Evolutionary conservation across 2,888 invertebrate species (phyloP), one percentile per base, ranked within the genome.

Genomic region (Himalopsyche anomala): DNA sequence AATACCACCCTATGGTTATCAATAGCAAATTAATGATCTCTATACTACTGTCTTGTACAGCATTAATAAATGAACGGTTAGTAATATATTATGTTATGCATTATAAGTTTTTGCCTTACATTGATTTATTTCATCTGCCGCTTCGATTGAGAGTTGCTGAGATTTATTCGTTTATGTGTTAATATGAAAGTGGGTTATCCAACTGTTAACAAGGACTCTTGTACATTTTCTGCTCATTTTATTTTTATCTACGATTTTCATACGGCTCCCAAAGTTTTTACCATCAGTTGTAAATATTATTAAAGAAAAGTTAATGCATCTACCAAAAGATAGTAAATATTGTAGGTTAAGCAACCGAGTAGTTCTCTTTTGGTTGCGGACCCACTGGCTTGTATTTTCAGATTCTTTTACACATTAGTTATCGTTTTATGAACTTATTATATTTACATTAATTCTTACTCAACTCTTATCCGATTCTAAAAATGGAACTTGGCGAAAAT

Each of bases 101-200:
- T 19, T 19, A 62, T 6, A 62, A n/a, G 8, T 62, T 2, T 62
- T 19, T 62, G n/a, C 28, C n/a, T 19, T 19, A 8, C 62, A 62
- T 62, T 62, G 62, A 62, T 62, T 62, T 62, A 62, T 62, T 62
- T 62, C n/a, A 8, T 62, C 8, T 51, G 9, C 62, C 62, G 28
- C 11, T 19, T 62, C 2, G 62, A 62, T 62, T 62, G 15, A 62
- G 62, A 62, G 62, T 62, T n/a, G 9, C 62, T 62, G 62, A 62
- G 62, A 62, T 62, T 62, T 62, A 62, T 62, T 62, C 62, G 62
- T 11, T 62, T 62, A 62, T 62, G 62, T 8, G 8, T 62, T 19
- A 62, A 62, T 62, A 19, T 62, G 62, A 62, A 62, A 62, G 62
- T 62, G 62, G 62, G 62, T 62, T 62, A 62, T 62, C 62, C 62